Evolutionary conservation across 2,113 vertebrate species (phyloP).

Genomic region (Oreochromis niloticus): DNA sequence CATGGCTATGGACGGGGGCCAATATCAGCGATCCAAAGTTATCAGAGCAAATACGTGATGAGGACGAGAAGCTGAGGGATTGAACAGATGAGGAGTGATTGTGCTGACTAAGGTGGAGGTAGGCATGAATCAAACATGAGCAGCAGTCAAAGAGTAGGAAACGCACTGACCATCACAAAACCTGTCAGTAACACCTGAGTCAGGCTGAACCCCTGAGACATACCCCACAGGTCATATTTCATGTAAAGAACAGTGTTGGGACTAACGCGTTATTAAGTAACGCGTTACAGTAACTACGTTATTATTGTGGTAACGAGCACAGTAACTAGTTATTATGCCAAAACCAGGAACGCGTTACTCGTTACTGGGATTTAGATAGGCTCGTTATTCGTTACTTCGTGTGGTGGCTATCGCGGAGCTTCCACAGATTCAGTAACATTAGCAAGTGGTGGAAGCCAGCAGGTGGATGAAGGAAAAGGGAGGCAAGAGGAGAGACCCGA

Average conservation of each 20-base stretch:
- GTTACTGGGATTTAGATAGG: no score
- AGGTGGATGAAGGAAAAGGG: no score
- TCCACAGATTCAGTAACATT: no score
- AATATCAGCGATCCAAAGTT: background rate
- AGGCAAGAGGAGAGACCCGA: no score
- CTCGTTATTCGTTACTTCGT: no score
- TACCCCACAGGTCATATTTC: slow-evolving; percentile 12
- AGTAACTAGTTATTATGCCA: no score
- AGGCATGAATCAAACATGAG: slow-evolving; percentile 34
- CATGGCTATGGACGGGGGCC: background rate
- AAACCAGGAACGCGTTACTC: no score
- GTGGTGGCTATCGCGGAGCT: no score
- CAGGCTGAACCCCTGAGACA: background rate
- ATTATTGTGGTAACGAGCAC: no score
- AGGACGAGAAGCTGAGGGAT: background rate
- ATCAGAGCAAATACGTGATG: background rate
- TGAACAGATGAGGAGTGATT: background rate
- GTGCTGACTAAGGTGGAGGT: slow-evolving; percentile 1
- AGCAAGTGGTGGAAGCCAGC: no score
- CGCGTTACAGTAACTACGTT: no score
- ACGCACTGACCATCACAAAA: slow-evolving; percentile 15
- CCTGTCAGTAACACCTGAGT: slow-evolving; percentile 9
- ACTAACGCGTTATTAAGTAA: no score
- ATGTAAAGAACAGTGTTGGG: background rate
- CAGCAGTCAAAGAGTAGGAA: background rate